Evolutionary conservation across 2,888 invertebrate genomes (phyloP).

Genomic region (Clostera curtula): DNA sequence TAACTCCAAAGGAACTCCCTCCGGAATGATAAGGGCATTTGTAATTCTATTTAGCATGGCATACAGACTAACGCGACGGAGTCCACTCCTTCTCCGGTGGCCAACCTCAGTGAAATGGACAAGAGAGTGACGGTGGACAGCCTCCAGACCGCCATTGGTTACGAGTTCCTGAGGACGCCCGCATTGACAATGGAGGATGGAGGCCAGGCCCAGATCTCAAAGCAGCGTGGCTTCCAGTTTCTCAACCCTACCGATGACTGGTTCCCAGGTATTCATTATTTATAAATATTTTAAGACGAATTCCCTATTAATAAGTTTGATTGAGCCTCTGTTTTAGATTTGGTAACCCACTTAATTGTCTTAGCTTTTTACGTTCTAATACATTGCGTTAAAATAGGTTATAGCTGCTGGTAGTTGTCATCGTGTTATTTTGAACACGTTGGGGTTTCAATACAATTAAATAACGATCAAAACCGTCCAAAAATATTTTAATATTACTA

Average conservation of each 20-base stretch:
- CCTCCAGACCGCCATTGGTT: conserved; percentile 85
- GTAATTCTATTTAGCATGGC: conserved; percentile 79
- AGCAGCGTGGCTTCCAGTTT: conserved; percentile 89
- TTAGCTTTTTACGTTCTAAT: no score
- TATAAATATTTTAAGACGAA: conserved; percentile 1
- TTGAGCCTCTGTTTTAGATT: no score
- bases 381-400: no score
- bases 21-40: conserved; percentile 50
- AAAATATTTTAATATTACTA: no score
- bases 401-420: no score
- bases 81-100: conserved; percentile 87
- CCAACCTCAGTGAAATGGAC: conserved; percentile 87
- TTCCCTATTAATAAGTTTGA: no score
- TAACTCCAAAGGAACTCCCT: conserved; percentile 18
- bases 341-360: no score
- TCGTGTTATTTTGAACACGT: no score
- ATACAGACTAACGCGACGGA: conserved; percentile 90
- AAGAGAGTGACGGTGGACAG: conserved; percentile 80
- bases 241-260: conserved; percentile 91
- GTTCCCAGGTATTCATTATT: conserved; percentile 81
- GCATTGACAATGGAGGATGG: conserved; percentile 81
- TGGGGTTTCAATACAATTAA: no score
- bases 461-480: no score
- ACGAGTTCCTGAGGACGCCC: conserved; percentile 86
- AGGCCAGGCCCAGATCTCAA: conserved; percentile 80